phyloP scores from a whole-genome alignment of 2,113 vertebrate genomes.

The Mus musculus region GRCm39 chr5:60740001-60740500 shows the following conservation, averaged over 20 bases:
- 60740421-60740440: not conserved
- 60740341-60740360: conserved; percentile 57
- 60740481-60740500: not conserved
- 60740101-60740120: too few species aligned
- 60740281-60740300: conserved; percentile 67
- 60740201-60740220: not conserved
- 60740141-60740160: not conserved
- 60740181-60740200: not conserved
- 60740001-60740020: not conserved
- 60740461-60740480: not conserved
- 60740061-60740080: not conserved
- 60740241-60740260: conserved; percentile 55
- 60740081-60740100: too few species aligned
- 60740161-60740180: not conserved
- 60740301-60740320: conserved; percentile 48
- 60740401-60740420: not conserved
- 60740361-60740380: conserved; percentile 44
- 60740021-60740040: not conserved
- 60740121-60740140: not conserved
- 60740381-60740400: not conserved
- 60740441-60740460: not conserved
- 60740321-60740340: conserved; percentile 40
- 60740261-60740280: conserved; percentile 48
- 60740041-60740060: not conserved
- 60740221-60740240: conserved; percentile 29